Percentiles rank a stretch among this genome's conserved stretches.
These are phyloP conservation scores for Rhizoglyphus robini DNA, from an alignment of 1,140 invertebrate genomes.

Conservation along the genomic window DNA sequence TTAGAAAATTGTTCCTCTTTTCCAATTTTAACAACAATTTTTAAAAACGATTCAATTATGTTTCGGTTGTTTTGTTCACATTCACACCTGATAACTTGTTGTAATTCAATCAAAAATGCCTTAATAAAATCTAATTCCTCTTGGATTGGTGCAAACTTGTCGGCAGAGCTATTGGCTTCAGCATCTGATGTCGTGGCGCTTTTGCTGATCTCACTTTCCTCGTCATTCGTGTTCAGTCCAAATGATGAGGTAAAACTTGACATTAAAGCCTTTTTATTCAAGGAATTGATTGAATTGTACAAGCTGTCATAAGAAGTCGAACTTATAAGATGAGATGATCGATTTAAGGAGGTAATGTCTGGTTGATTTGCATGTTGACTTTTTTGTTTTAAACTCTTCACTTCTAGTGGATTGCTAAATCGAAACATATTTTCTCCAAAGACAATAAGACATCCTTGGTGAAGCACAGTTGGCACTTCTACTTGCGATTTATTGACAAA, in stretches of 20 bases:
- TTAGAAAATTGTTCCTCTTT: slow-evolving; percentile 18
- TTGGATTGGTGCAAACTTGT: background rate
- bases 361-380: slow-evolving; percentile 28
- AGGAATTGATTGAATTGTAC: slow-evolving; percentile 2
- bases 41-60: background rate
- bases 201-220: background rate
- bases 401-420: slow-evolving; percentile 80
- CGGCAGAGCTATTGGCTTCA: background rate
- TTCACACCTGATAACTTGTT: background rate
- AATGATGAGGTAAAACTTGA: background rate
- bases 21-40: slow-evolving; percentile 16
- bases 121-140: background rate
- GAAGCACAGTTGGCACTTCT: slow-evolving; percentile 54
- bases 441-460: slow-evolving; percentile 66
- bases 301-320: slow-evolving; percentile 34
- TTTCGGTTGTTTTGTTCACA: background rate
- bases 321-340: slow-evolving; percentile 64
- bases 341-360: slow-evolving; percentile 53
- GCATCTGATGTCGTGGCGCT: background rate
- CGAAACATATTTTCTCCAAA: slow-evolving; percentile 81
- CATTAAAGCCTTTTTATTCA: slow-evolving; percentile 9
- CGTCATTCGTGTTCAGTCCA: background rate
- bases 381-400: slow-evolving; percentile 62
- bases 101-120: background rate
- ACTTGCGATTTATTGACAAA: slow-evolving; percentile 66